phyloP scores from a whole-genome alignment of 2,888 invertebrate genomes.

The Nematopogon swammerdamellus region DNA sequence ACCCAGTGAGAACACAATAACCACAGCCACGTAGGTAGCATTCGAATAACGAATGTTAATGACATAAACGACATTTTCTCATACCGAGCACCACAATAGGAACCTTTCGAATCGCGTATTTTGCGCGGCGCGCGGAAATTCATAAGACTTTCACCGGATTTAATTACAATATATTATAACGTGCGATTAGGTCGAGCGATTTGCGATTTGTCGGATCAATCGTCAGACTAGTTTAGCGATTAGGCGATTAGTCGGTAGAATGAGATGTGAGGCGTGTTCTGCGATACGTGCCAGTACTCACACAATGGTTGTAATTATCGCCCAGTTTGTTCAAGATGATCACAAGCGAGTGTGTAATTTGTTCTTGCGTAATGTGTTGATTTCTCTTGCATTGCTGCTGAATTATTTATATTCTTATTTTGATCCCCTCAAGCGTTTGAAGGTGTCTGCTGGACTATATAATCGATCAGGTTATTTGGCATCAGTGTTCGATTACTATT shows the following conservation, averaged over 20 bases:
- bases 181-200: background rate
- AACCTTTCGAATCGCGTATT: background rate
- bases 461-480: too few relatives aligned
- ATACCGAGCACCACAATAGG: background rate
- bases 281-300: too few relatives aligned
- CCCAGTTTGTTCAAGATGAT: too few relatives aligned
- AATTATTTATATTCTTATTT: too few relatives aligned
- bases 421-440: too few relatives aligned
- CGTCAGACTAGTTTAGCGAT: background rate
- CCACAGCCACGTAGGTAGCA: background rate
- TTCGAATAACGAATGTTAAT: background rate
- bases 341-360: too few relatives aligned
- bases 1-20: background rate
- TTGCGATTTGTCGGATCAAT: background rate
- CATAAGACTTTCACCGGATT: background rate
- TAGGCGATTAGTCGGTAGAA: background rate
- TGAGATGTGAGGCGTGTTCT: background rate
- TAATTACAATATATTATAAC: background rate
- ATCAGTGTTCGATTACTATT: too few relatives aligned
- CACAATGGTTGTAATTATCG: too few relatives aligned
- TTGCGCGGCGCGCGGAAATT: background rate
- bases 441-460: too few relatives aligned
- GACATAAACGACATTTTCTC: background rate
- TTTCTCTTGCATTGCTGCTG: too few relatives aligned
- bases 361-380: too few relatives aligned